Base-by-base conservation (phyloP, 2,888 invertebrate species). In the Timema podura region DNA sequence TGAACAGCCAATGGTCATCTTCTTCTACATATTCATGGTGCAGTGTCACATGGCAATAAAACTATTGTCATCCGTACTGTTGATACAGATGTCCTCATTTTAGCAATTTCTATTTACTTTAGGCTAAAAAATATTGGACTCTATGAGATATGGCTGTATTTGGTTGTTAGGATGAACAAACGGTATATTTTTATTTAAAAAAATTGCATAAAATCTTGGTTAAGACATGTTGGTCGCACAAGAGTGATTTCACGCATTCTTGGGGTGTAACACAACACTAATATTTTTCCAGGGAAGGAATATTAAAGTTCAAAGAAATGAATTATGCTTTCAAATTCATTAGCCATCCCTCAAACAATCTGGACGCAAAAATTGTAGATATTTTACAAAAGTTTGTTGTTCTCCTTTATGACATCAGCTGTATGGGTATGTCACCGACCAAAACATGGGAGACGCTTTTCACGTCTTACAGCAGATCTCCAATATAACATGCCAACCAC, bases 91-190 rank as follows among this genome's bases (percentile, higher is more conserved):
- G 44, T 48, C n/a, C 30, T 65, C 45, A 45, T 69, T 6, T 48
- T 69, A 13, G 47, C 69, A 7, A n/a, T 69, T 48, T 69, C 64
- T 16, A 47, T 65, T 5, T 65, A 15, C 48, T 65, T 65, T 48
- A 8, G 11, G 44, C 2, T 69, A n/a, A 10, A 65, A 65, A 8
- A n/a, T 30, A 6, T 30, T 13, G 69, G 69, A 48, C 6, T 69
- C 13, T 13, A 65, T 48, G 5, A 69, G 51, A 13, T 69, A 7
- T 69, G 65, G 69, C 13, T 68, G 8, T 45, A 30, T 44, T 69
- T 48, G 11, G 65, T 46, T 16, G 30, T 44, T 5, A 30, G 45
- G 9, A 15, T 16, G 13, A 69, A 48, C 2, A 47, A 13, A 65
- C 48, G 65, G 7, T 65, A 65, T 16, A 65, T 69, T 44, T 10